Base-by-base conservation (phyloP, 2,113 vertebrate genomes). In the Hippoglossus stenolepis region DNA sequence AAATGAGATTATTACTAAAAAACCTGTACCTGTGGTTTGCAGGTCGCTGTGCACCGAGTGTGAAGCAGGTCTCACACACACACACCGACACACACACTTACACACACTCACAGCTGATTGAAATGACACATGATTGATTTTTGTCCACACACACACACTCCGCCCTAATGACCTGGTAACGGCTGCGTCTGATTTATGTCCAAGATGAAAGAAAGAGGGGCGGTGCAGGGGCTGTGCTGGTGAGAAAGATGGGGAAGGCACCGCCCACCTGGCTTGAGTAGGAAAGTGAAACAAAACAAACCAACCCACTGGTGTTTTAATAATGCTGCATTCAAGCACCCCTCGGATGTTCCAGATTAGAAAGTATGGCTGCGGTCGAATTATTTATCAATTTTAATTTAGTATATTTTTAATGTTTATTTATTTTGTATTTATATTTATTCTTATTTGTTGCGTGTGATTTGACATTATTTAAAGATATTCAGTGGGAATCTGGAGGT, bases 101-200 rank as follows among this genome's bases (percentile, higher is more conserved):
- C 1, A 35, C 21, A 28, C 40, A 13, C 60, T 5, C 85, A 77
- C 91, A 84, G 85, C 89, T 90, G 91, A 79, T 43, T 0, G 38
- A 18, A 77, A 88, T 84, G 3, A 77, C 53, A 2, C 20, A 7
- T 49, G 4, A 18, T 49, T 49, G 14, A 49, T 31, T 31, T 31
- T 31, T 31, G 31, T 31, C 31, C 31, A 31, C 47, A 18, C 47
- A 49, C 47, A 18, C 47, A 49, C 47, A 3, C 40, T 43, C 40
- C 40, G 40, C 40, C 17, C 15, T 0, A 17, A 3, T 18, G 17
- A 5, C 5, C 47, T 51, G 17, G 47, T 7, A 18, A 51, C 5
- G 47, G 18, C 0, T 65, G 49, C 14, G 76, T 40, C 88, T 7
- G 70, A 54, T 87, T 82, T 70, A 9, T 0, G 31, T 0, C 0